These are phyloP conservation scores for Bos javanicus DNA, from an alignment of 2,113 vertebrate species.

Conservation along the genomic window DNA sequence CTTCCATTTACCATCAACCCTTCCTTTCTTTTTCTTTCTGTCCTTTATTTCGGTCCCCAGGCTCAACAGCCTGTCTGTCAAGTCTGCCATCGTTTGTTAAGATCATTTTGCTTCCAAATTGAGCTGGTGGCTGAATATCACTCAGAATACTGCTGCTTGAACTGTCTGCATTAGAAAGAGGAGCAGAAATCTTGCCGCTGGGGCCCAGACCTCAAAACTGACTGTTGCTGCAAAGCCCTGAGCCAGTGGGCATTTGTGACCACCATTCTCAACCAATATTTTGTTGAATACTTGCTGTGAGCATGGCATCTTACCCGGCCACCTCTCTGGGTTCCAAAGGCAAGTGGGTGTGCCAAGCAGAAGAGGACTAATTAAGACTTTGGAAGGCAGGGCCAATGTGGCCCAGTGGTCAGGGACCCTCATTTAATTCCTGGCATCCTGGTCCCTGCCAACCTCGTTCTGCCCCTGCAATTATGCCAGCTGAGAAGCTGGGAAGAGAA, in stretches of 20 bases:
- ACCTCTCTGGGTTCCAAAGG: conserved; percentile 37
- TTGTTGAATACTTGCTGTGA: conserved; percentile 34
- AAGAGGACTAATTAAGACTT: conserved; percentile 68
- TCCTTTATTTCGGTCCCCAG: conserved; percentile 32
- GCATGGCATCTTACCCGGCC: background rate
- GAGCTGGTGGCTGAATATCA: conserved; percentile 41
- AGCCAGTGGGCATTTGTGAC: background rate
- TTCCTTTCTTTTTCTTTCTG: conserved; percentile 17
- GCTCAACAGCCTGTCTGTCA: conserved; percentile 51
- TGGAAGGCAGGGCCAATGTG: conserved; percentile 55
- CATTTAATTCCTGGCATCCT: conserved; percentile 64
- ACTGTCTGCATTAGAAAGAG: conserved; percentile 8
- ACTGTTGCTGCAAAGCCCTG: conserved; percentile 3
- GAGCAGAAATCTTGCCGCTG: background rate
- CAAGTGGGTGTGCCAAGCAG: conserved; percentile 40
- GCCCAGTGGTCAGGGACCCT: conserved; percentile 52
- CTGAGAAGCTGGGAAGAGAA: conserved; percentile 33
- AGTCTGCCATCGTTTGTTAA: conserved; percentile 62
- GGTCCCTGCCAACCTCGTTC: conserved; percentile 30
- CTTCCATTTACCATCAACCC: background rate
- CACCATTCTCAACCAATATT: background rate
- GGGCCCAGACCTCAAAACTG: conserved; percentile 22
- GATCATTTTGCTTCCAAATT: conserved; percentile 55
- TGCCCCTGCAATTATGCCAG: conserved; percentile 47
- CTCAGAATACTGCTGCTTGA: conserved; percentile 24